Conservation (phyloP, 35 echinoderm and acorn worm species). For the Apostichopus parvimensis region DNA sequence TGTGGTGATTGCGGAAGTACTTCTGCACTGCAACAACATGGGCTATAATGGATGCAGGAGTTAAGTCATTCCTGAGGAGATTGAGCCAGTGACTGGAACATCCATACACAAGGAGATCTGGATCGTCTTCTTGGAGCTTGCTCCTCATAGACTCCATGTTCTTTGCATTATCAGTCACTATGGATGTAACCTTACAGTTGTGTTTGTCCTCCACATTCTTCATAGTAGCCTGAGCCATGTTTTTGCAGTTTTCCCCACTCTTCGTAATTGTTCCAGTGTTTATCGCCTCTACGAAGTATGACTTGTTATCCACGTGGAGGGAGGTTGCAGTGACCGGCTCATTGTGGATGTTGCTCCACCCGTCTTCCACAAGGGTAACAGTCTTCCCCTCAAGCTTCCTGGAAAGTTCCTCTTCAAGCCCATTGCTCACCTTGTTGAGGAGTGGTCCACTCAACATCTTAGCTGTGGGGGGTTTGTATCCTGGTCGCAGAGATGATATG, state of each 20-base stretch:
- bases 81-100: constrained; percentile 64
- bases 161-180: constrained; percentile 58
- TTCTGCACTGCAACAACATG: constrained; percentile 48
- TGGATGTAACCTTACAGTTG: constrained; percentile 49
- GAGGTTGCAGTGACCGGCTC: constrained; percentile 47
- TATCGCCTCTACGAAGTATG: constrained; percentile 47
- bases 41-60: constrained; percentile 5
- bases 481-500: constrained; percentile 49
- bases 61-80: constrained; percentile 56
- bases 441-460: constrained; percentile 49
- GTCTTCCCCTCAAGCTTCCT: constrained; percentile 38
- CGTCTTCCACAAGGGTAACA: constrained; percentile 50
- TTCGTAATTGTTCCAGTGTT: constrained; percentile 51
- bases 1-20: constrained; percentile 56
- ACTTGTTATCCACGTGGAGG: constrained; percentile 48
- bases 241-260: constrained; percentile 38
- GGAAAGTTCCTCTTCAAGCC: constrained; percentile 21
- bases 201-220: constrained; percentile 28
- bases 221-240: constrained; percentile 16
- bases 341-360: constrained; percentile 60
- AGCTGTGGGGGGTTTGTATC: constrained; percentile 42
- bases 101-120: constrained; percentile 55
- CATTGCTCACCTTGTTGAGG: constrained; percentile 28
- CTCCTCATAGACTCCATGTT: constrained; percentile 53
- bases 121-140: constrained; percentile 57